Evolutionary conservation across 2,113 vertebrate species (phyloP), one percentile per base, ranked within the genome.

Genomic region (Colistium nudipinnis): DNA sequence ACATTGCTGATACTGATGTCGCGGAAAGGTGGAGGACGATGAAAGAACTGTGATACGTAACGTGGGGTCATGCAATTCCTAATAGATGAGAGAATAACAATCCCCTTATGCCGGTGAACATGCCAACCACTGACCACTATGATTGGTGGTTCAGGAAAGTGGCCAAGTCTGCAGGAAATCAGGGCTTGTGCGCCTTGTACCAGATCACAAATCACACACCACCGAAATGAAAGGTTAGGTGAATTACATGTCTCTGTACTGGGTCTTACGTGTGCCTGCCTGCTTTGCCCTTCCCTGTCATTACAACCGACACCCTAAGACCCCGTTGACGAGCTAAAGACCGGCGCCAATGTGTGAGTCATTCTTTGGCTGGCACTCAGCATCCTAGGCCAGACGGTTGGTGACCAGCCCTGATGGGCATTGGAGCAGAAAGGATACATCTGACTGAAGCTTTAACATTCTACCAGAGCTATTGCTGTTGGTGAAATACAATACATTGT

Each of bases 241-340:
- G 62, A 84, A 84, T 86, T 86, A 78, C 59, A 87, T 73, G 68
- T 63, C 48, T 28, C 57, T 70, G 44, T 25, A 62, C 67, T 63
- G 33, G 49, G 25, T 33, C 24, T 62, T n/a, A 25, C 51, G n/a
- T 67, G 55, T 48, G 20, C 3, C 36, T 45, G 12, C 5, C 10
- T 45, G 14, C 52, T 24, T 14, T 24, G 14, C 56, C 22, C 22
- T 68, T 62, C 59, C 64, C 80, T 88, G 80, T 87, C 74, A 87
- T 91, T 88, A 88, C 53, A 27, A 49, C 41, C 70, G 51, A 52
- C 69, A 56, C 76, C 52, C 36, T 22, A 43, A 71, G 62, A 74
- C 47, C 57, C 61, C 20, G 38, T 56, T 84, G 85, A 86, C 87
- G 86, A 55, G 35, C 39, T 81, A 88, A 91, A 81, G 73, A 82